A percentile compares a stretch with the other conserved stretches of the same genome.
Evolutionary conservation across 2,888 invertebrate genomes (phyloP).

Genomic region (Dermolepida albohirtum): DNA sequence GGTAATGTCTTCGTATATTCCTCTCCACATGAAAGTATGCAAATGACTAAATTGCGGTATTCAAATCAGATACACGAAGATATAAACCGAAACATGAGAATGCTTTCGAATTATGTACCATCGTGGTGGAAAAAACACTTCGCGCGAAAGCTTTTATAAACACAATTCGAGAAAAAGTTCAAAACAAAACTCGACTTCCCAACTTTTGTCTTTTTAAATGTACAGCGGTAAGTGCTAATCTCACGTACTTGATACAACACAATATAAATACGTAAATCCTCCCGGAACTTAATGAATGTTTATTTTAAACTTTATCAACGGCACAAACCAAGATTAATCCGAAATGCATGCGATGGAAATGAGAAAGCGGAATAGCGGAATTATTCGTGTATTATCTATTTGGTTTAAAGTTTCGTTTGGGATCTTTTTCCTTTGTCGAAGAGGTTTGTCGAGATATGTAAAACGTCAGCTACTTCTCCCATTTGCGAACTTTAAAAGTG

Average conservation of each 20-base stretch:
- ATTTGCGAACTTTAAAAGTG: no score
- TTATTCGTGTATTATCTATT: no score
- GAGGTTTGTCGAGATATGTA: no score
- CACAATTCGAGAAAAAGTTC: background rate
- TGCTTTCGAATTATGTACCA: constrained; percentile 6
- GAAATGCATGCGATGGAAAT: no score
- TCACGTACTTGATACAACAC: background rate
- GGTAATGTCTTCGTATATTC: no score
- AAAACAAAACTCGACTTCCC: constrained; percentile 13
- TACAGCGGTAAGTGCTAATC: background rate
- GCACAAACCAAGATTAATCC: background rate
- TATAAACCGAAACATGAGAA: constrained; percentile 11
- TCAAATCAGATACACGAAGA: no score
- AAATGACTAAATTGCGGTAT: no score
- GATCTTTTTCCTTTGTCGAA: no score
- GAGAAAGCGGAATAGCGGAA: no score
- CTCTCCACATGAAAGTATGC: no score
- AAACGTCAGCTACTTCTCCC: no score
- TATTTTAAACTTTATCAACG: background rate
- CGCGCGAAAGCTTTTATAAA: background rate
- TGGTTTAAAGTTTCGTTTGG: no score
- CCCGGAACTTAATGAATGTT: constrained; percentile 1
- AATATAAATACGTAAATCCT: background rate
- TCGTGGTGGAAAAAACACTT: constrained; percentile 4
- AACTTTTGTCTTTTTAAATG: constrained; percentile 1